These are phyloP conservation scores for Ephydatia muelleri DNA, from an alignment of 37 sponge, comb jelly and placozoan species.

Conservation along the genomic window DNA sequence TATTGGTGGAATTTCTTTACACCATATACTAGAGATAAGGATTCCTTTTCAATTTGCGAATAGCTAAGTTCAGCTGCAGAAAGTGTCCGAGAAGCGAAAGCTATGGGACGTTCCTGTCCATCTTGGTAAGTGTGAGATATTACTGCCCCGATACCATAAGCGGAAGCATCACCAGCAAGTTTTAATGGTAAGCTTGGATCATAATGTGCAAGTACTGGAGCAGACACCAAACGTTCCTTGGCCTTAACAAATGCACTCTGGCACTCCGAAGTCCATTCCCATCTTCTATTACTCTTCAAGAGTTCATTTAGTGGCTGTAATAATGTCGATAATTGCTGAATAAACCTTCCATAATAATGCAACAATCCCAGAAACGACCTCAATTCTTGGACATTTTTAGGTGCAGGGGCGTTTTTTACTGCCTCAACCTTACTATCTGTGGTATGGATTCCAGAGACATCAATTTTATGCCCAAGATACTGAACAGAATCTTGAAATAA, in stretches of 20 bases:
- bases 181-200: slow-evolving; percentile 4
- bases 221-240: slow-evolving; percentile 7
- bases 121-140: slow-evolving; percentile 28
- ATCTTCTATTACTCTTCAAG: not conserved
- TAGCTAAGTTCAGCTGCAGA: slow-evolving; percentile 33
- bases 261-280: slow-evolving; percentile 28
- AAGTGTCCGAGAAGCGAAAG: slow-evolving; percentile 50
- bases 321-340: slow-evolving; percentile 22
- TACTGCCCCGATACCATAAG: slow-evolving; percentile 45
- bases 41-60: slow-evolving; percentile 45
- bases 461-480: slow-evolving; percentile 35
- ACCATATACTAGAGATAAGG: slow-evolving; percentile 20
- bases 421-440: slow-evolving; percentile 15
- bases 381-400: no score
- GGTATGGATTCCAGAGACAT: slow-evolving; percentile 14
- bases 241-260: slow-evolving; percentile 14
- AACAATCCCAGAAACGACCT: slow-evolving; percentile 23
- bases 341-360: slow-evolving; percentile 52
- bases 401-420: not conserved
- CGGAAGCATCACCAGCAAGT: slow-evolving; percentile 38
- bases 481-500: slow-evolving; percentile 21
- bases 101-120: slow-evolving; percentile 49
- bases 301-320: slow-evolving; percentile 21
- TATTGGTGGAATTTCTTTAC: slow-evolving; percentile 38
- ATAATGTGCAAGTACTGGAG: slow-evolving; percentile 33